These are phyloP conservation scores for Drosophila algonquin DNA, from an alignment of 2,888 invertebrate species.

Conservation along the genomic window DNA sequence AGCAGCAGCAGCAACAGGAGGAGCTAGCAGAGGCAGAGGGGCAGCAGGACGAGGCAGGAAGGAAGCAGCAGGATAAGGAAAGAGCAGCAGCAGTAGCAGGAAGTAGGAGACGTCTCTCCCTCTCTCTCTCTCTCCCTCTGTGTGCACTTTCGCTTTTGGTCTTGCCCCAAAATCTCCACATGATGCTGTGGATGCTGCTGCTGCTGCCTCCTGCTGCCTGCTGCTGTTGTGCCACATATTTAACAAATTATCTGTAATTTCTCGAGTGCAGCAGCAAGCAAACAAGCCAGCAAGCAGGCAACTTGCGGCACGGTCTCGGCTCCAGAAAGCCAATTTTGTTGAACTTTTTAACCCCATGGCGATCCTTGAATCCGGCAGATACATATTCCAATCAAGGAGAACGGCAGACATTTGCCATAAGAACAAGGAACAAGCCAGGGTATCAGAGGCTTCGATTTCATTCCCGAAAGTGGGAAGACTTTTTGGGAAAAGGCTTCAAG, in stretches of 20 bases:
- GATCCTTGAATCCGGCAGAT: neutral
- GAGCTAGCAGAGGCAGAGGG: neutral
- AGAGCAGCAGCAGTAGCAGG: constrained; percentile 4
- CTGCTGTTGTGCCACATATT: constrained; percentile 69
- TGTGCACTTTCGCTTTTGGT: constrained; percentile 74
- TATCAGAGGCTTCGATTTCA: neutral
- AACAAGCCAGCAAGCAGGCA: neutral
- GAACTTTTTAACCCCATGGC: neutral
- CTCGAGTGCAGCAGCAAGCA: constrained; percentile 64
- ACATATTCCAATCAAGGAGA: no score
- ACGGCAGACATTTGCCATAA: neutral
- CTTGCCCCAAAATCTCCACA: constrained; percentile 43
- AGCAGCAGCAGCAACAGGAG: constrained; percentile 35
- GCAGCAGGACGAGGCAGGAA: neutral
- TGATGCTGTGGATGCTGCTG: constrained; percentile 13
- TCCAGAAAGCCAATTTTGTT: neutral
- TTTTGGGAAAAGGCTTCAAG: no score
- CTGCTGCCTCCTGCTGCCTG: constrained; percentile 35
- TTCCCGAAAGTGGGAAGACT: neutral
- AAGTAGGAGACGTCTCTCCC: neutral
- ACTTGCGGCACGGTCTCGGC: constrained; percentile 19
- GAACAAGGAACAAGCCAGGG: neutral
- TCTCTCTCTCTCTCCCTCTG: constrained; percentile 4
- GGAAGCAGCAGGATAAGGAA: constrained; percentile 40
- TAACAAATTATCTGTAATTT: constrained; percentile 82